Conservation (phyloP, 1,140 invertebrate species). For the Drosophila pallidifrons region DNA sequence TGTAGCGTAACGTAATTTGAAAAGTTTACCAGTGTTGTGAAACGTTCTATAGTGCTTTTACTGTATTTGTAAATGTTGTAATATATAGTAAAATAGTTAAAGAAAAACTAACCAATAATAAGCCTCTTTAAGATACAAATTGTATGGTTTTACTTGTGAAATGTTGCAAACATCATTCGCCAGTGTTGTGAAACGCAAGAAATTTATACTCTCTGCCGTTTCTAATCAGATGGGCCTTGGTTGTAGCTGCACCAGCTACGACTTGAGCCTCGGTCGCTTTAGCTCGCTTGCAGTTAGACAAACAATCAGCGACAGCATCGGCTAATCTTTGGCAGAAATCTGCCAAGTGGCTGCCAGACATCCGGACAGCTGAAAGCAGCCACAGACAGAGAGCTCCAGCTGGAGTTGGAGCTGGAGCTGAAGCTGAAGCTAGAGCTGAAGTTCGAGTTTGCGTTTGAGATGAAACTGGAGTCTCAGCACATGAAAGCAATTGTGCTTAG, state of each 20-base stretch:
- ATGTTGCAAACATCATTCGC: too few relatives aligned
- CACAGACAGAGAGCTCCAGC: slow-evolving; percentile 8
- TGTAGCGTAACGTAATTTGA: too few relatives aligned
- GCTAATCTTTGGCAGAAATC: slow-evolving; percentile 60
- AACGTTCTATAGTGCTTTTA: too few relatives aligned
- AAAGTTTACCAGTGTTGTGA: too few relatives aligned
- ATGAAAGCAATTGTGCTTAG: slow-evolving; percentile 50
- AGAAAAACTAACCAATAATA: too few relatives aligned
- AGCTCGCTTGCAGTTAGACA: slow-evolving; percentile 41
- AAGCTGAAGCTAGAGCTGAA: neutral
- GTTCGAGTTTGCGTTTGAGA: neutral
- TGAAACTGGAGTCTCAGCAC: slow-evolving; percentile 1
- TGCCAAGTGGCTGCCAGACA: slow-evolving; percentile 42
- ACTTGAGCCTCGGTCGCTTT: slow-evolving; percentile 1
- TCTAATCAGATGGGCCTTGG: slow-evolving; percentile 15
- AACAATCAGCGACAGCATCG: slow-evolving; percentile 49
- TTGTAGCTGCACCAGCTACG: slow-evolving; percentile 20
- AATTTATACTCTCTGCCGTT: neutral
- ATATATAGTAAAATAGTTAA: too few relatives aligned
- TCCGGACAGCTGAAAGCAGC: slow-evolving; percentile 32
- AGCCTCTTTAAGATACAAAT: neutral
- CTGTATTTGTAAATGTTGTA: too few relatives aligned
- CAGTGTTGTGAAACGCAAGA: too few relatives aligned
- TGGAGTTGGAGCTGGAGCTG: neutral
- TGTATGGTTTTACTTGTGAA: neutral